These are phyloP conservation scores for Lepidochrysops patricia DNA, from an alignment of 2,888 invertebrate species.

Conservation along the genomic window DNA sequence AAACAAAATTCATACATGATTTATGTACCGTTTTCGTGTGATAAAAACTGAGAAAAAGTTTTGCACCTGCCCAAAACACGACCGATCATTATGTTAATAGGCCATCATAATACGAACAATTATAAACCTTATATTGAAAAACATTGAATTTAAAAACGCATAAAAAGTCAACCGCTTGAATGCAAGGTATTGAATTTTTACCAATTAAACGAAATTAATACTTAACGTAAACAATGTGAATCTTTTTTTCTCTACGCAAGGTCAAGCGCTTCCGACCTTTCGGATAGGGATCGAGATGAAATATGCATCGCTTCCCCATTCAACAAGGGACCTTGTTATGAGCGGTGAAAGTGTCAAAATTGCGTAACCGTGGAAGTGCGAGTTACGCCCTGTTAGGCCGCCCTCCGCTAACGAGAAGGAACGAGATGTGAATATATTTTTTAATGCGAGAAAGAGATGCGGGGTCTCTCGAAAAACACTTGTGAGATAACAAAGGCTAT, in stretches of 20 bases:
- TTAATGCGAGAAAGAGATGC: conserved; percentile 43
- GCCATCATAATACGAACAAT: conserved; percentile 34
- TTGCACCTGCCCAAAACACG: conserved; percentile 68
- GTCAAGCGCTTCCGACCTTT: conserved; percentile 63
- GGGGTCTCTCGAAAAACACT: conserved; percentile 72
- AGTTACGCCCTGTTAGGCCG: conserved; percentile 69
- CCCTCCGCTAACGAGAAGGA: conserved; percentile 66
- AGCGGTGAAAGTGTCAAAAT: conserved; percentile 69
- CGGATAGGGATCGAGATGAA: conserved; percentile 51
- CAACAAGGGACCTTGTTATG: conserved; percentile 69
- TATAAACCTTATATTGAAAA: conserved; percentile 39
- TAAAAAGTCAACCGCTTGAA: not conserved
- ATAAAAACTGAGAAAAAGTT: conserved; percentile 67
- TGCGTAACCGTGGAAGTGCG: conserved; percentile 66
- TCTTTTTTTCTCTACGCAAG: conserved; percentile 59
- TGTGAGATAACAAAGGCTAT: conserved; percentile 73
- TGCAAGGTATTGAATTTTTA: conserved; percentile 55
- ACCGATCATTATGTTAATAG: conserved; percentile 67
- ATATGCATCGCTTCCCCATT: conserved; percentile 45
- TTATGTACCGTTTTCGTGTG: conserved; percentile 66
- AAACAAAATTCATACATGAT: conserved; percentile 3
- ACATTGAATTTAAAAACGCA: conserved; percentile 39
- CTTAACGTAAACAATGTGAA: conserved; percentile 65
- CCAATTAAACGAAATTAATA: conserved; percentile 68
- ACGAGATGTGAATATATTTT: conserved; percentile 50